Conservation (phyloP, 2,113 vertebrate genomes). For the Sceloporus undulatus region DNA sequence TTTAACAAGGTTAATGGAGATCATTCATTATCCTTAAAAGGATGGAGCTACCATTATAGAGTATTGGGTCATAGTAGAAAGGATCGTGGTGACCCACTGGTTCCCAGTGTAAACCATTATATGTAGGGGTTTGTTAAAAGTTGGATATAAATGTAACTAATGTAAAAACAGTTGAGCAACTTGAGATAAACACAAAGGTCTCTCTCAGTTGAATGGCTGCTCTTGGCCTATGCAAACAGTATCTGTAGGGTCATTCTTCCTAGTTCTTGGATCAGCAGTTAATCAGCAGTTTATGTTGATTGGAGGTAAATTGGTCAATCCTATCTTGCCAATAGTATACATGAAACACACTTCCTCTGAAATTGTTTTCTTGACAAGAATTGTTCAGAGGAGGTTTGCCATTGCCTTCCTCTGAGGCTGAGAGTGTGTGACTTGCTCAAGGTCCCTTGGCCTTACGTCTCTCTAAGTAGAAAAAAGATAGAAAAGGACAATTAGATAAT, state of each 20-base stretch:
- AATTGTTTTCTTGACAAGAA: too few species aligned
- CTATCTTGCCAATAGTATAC: too few species aligned
- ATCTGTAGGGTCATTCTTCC: background rate
- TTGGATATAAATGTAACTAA: too few species aligned
- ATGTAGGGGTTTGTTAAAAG: background rate
- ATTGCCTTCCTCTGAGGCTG: too few species aligned
- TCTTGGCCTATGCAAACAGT: background rate
- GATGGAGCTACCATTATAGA: background rate
- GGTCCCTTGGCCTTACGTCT: too few species aligned
- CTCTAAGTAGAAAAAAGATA: too few species aligned
- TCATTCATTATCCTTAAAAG: background rate
- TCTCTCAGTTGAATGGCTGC: background rate
- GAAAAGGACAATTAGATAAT: too few species aligned
- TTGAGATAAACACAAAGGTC: background rate
- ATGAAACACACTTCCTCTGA: too few species aligned
- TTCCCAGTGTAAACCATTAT: background rate
- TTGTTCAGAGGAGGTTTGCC: too few species aligned
- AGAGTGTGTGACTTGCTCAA: too few species aligned
- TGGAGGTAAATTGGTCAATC: too few species aligned
- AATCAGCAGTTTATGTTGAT: too few species aligned
- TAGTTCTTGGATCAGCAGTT: background rate
- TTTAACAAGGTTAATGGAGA: background rate
- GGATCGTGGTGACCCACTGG: background rate
- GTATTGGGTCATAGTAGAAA: background rate
- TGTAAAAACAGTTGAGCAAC: background rate